phyloP scores from a whole-genome alignment of 2,888 invertebrate species.

The Alentia gelatinosa region DNA sequence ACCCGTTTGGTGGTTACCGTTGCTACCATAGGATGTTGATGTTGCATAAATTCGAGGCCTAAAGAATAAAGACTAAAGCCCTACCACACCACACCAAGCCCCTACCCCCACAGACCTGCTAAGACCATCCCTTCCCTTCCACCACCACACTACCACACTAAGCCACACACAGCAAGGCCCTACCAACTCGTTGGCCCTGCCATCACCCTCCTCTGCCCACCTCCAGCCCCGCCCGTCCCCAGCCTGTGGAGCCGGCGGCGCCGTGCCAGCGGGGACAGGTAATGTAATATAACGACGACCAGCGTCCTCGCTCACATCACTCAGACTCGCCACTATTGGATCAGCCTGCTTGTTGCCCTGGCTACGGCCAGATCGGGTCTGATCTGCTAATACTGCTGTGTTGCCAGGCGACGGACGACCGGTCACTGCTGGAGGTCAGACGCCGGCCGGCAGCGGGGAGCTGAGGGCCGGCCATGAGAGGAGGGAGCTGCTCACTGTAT shows the following conservation, averaged over 20 bases:
- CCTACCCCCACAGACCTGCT: not conserved
- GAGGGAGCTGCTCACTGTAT: not conserved
- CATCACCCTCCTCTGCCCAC: not conserved
- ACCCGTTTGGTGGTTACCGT: too few relatives aligned
- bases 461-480: not conserved
- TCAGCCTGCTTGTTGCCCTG: not conserved
- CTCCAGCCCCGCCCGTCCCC: not conserved
- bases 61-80: too few relatives aligned
- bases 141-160: not conserved
- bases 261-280: not conserved
- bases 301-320: not conserved
- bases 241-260: not conserved
- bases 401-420: not conserved
- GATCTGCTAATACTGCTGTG: conserved; percentile 16
- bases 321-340: not conserved
- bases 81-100: not conserved
- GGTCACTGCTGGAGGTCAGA: not conserved
- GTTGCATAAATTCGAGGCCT: too few relatives aligned
- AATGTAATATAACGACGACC: conserved; percentile 11
- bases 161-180: not conserved
- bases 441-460: too few relatives aligned
- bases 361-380: not conserved
- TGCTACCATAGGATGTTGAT: too few relatives aligned
- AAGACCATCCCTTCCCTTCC: not conserved
- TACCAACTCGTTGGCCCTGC: not conserved